phyloP scores from a whole-genome alignment of 2,797 vertebrate species.

The Masticophis lateralis region DNA sequence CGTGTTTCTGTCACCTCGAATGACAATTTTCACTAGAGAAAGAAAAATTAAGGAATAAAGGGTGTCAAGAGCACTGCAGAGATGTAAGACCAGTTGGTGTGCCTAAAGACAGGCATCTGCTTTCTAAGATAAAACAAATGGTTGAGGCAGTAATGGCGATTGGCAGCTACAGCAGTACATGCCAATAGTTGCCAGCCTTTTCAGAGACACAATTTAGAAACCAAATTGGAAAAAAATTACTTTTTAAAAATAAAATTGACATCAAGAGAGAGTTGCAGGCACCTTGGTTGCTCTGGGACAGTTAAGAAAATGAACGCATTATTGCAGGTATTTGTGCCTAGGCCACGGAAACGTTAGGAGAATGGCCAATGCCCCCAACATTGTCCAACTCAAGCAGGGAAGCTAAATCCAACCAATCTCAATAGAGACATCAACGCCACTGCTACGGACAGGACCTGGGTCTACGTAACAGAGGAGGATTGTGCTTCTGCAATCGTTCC shows the following conservation, averaged over 20 bases:
- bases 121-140: not conserved
- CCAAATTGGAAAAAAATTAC: not conserved
- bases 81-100: rapidly evolving
- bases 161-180: not conserved
- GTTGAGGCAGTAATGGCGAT: not conserved
- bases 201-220: not conserved
- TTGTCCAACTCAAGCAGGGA: not conserved
- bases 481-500: too few species aligned
- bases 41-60: not conserved
- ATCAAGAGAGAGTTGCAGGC: not conserved
- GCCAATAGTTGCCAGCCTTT: not conserved
- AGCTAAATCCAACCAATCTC: not conserved
- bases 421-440: not conserved
- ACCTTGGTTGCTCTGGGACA: not conserved
- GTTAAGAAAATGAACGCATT: not conserved
- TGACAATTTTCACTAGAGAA: constrained; percentile 89
- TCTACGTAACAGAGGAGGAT: not conserved
- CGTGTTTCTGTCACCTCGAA: constrained; percentile 90
- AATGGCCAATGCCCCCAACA: not conserved
- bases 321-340: not conserved
- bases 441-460: not conserved
- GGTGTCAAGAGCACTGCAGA: not conserved
- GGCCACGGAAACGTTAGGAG: not conserved
- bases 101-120: not conserved
- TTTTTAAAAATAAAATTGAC: not conserved